phyloP scores from a whole-genome alignment of 1,140 invertebrate genomes.

The Brachionus rubens region DNA sequence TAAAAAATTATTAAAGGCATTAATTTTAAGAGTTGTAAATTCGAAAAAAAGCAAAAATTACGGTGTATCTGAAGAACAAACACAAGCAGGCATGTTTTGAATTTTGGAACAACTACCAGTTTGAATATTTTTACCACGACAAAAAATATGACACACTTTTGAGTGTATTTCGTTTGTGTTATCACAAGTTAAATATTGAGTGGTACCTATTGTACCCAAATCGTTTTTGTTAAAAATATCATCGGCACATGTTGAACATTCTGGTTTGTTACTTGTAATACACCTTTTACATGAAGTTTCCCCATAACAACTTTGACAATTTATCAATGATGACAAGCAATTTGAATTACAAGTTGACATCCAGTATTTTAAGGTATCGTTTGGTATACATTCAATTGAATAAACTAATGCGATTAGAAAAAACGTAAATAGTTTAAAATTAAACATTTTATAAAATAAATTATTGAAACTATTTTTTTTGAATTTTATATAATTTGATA shows the following conservation, averaged over 20 bases:
- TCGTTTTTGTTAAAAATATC: neutral
- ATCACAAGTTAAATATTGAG: slow-evolving; percentile 4
- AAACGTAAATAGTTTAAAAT: too few species aligned
- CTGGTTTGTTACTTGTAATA: neutral
- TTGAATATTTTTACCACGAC: neutral
- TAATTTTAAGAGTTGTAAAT: too few species aligned
- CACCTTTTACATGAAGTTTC: neutral
- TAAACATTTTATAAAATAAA: too few species aligned
- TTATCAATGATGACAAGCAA: too few species aligned
- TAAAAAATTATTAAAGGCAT: too few species aligned
- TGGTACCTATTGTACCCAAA: neutral
- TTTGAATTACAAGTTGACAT: too few species aligned
- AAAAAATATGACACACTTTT: slow-evolving; percentile 14
- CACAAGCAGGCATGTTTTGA: neutral
- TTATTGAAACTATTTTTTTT: too few species aligned
- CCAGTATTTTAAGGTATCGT: too few species aligned
- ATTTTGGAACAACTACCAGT: neutral
- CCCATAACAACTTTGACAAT: neutral
- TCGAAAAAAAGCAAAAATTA: neutral
- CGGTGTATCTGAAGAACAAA: neutral
- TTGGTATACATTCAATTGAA: too few species aligned
- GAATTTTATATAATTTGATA: too few species aligned
- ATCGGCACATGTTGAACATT: neutral
- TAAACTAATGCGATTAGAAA: too few species aligned
- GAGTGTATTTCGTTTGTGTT: neutral